Conservation (phyloP, 2,888 invertebrate genomes). For the Sarcophaga caerulescens region DNA sequence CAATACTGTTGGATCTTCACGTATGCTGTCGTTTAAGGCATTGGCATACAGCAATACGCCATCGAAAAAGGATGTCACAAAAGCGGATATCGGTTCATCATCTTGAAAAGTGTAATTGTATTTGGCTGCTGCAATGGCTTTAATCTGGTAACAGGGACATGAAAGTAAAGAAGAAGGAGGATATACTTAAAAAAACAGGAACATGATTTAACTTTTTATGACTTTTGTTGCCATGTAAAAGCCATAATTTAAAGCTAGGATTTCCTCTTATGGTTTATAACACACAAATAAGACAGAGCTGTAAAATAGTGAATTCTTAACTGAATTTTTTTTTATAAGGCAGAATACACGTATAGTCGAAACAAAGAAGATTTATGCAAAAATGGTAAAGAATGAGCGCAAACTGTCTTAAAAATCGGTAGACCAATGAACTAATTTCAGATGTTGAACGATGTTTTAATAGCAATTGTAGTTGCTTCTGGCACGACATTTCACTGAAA, state of each 20-base stretch:
- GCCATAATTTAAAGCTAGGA: conserved; percentile 19
- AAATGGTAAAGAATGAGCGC: no score
- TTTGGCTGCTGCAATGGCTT: conserved; percentile 85
- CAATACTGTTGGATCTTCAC: conserved; percentile 81
- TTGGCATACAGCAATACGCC: conserved; percentile 96
- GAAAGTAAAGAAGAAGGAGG: neutral
- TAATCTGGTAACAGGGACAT: conserved; percentile 82
- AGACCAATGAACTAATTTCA: no score
- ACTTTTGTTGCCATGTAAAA: neutral
- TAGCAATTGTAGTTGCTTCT: no score
- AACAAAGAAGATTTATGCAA: no score
- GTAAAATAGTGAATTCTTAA: neutral
- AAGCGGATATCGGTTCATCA: conserved; percentile 91
- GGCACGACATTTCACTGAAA: no score
- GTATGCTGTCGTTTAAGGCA: conserved; percentile 93
- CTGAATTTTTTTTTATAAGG: neutral
- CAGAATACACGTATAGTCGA: no score
- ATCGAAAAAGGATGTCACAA: conserved; percentile 97
- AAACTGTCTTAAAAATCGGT: no score
- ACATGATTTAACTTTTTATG: neutral
- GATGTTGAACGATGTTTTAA: no score
- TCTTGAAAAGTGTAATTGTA: conserved; percentile 89
- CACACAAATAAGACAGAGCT: neutral
- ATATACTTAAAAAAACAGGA: neutral
- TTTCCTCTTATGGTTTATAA: neutral